Conservation (phyloP, 2,888 invertebrate species). For the Diarsia rubi region DNA sequence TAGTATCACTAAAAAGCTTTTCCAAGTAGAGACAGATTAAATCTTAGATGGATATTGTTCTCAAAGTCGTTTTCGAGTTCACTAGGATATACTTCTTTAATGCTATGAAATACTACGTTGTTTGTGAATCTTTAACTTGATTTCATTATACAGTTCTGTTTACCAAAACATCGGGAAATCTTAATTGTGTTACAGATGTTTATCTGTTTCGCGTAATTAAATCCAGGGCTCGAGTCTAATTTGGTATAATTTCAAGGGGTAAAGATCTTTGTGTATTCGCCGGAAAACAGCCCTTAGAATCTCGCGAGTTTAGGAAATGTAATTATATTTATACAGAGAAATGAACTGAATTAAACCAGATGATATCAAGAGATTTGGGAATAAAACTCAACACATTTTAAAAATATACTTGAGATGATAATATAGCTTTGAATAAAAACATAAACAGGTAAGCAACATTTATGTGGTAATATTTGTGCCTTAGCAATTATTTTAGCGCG, state of each 20-base stretch:
- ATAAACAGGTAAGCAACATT: background rate
- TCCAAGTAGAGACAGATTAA: background rate
- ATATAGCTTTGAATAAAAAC: background rate
- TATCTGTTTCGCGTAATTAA: constrained; percentile 55
- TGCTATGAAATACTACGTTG: constrained; percentile 15
- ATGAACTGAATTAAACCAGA: constrained; percentile 36
- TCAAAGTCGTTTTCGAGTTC: background rate
- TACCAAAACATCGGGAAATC: constrained; percentile 29
- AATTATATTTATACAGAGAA: constrained; percentile 45
- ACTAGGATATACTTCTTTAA: background rate
- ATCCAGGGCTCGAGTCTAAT: constrained; percentile 42
- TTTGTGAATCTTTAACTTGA: constrained; percentile 30
- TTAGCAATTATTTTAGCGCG: too few relatives aligned
- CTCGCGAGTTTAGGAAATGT: constrained; percentile 27
- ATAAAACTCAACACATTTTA: background rate
- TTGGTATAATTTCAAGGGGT: constrained; percentile 45
- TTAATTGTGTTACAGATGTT: constrained; percentile 52
- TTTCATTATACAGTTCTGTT: constrained; percentile 42
- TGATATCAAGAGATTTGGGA: constrained; percentile 11
- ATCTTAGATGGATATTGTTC: constrained; percentile 18
- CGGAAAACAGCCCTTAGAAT: constrained; percentile 14
- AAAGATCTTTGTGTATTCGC: constrained; percentile 45
- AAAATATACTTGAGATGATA: background rate
- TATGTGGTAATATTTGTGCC: background rate
- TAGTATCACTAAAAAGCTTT: background rate